Evolutionary conservation across 2,888 invertebrate species (phyloP), one percentile per base, ranked within the genome.

Genomic region (Pachydiplax longipennis): DNA sequence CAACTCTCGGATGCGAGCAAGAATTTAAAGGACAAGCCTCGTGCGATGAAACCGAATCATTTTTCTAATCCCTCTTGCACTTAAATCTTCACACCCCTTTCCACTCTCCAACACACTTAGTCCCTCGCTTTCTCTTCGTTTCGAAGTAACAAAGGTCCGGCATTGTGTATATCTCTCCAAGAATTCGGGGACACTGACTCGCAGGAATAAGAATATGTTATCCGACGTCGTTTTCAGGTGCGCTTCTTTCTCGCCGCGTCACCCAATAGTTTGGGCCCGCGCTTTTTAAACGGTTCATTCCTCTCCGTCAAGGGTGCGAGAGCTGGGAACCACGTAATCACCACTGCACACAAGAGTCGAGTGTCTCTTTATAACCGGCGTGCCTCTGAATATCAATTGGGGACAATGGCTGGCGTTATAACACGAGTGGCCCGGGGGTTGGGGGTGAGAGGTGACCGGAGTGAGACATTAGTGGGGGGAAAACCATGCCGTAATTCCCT

Each of bases 301-400:
- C 25, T 44, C 22, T n/a, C 48, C 25, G 12, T 25, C 82, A 22
- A 12, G 83, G 1, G 83, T 37, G 53, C 25, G 35, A 53, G 81
- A 44, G 37, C 31, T n/a, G 25, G 58, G 37, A 61, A 18, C 15
- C 10, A 61, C 61, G 35, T 35, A 65, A 87, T 87, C 87, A 65
- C 87, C 87, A 37, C 18, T n/a, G 65, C 87, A 87, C 61, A 35
- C 58, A 58, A 25, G 37, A 61, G 87, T 37, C n/a, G n/a, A 87
- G 87, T 87, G 87, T 40, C 61, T 87, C 87, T 87, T 61, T 40
- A 87, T 65, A 65, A 35, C 58, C 87, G 22, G 40, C 87, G 87
- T 87, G 87, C 87, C 87, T 61, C 61, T 35, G 87, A 61, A 87
- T 87, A 87, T 87, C 87, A 87, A 87, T 87, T 37, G 40, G 37